These are phyloP conservation scores for Stercorarius parasiticus DNA, from an alignment of 2,113 vertebrate genomes.

Conservation along the genomic window DNA sequence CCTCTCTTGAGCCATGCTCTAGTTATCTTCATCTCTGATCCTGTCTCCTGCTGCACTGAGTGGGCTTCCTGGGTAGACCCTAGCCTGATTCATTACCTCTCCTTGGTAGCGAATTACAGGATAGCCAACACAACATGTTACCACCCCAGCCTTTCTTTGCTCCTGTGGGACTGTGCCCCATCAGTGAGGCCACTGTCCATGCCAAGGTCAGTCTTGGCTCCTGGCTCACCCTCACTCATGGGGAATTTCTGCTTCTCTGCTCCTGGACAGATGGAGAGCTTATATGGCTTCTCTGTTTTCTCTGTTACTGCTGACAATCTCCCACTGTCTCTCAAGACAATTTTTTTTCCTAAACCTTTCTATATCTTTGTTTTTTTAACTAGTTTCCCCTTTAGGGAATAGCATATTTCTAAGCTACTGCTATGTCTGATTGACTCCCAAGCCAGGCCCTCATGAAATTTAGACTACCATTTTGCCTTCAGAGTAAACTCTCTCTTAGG, in stretches of 20 bases:
- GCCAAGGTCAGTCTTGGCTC: not conserved
- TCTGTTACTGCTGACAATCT: not conserved
- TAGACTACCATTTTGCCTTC: not conserved
- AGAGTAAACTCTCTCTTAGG: not conserved
- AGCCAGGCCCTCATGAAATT: not conserved
- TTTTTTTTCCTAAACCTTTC: not conserved
- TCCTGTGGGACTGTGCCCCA: not conserved
- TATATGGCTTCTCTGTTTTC: not conserved
- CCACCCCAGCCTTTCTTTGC: not conserved
- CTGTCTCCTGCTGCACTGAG: not conserved
- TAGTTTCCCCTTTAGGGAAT: not conserved
- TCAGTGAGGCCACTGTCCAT: too few species aligned
- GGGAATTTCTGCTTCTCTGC: not conserved
- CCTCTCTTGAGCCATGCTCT: not conserved
- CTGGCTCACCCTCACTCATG: not conserved
- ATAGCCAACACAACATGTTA: fast-evolving
- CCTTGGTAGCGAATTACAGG: not conserved
- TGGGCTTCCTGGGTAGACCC: not conserved
- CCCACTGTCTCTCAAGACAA: not conserved
- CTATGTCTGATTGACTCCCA: not conserved
- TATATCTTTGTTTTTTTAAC: not conserved
- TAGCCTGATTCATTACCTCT: not conserved
- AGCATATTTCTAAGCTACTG: not conserved
- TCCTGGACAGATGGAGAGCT: not conserved
- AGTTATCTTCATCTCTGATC: not conserved